phyloP scores from a whole-genome alignment of 2,888 invertebrate species.

The Adelphocoris suturalis region DNA sequence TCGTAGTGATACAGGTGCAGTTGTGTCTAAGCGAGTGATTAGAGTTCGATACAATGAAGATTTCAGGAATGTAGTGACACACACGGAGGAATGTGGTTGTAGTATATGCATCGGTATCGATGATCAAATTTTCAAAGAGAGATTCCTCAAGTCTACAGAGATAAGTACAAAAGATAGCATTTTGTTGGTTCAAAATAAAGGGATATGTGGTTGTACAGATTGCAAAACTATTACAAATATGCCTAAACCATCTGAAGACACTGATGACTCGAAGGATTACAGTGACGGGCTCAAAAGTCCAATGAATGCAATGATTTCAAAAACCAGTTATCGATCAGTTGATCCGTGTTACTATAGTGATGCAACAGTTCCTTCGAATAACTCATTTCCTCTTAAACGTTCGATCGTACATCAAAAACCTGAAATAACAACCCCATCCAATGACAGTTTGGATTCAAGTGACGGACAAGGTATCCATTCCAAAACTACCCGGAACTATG shows the following conservation, averaged over 20 bases:
- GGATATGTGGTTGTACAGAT: slow-evolving; percentile 15
- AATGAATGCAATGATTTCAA: background rate
- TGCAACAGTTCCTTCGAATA: background rate
- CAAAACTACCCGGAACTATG: background rate
- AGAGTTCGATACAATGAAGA: slow-evolving; percentile 16
- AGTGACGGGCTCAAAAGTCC: background rate
- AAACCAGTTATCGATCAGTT: background rate
- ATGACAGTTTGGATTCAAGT: slow-evolving; percentile 23
- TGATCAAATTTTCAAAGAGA: background rate
- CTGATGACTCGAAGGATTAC: background rate
- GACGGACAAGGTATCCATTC: background rate
- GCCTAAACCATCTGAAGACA: background rate
- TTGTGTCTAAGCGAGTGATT: slow-evolving; percentile 26
- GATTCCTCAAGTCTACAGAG: background rate
- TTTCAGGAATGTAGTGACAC: slow-evolving; percentile 32
- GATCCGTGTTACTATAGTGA: slow-evolving; percentile 14
- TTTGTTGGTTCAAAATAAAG: background rate
- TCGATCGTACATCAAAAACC: background rate
- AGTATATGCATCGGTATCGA: slow-evolving; percentile 13
- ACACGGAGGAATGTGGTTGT: slow-evolving; percentile 56
- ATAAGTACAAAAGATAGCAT: background rate
- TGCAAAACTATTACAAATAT: slow-evolving; percentile 12
- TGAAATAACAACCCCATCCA: background rate
- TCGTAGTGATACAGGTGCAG: background rate
- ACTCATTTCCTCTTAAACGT: slow-evolving; percentile 4